A percentile compares a stretch with the other conserved stretches of the same genome.
Evolutionary conservation across 2,888 invertebrate genomes (phyloP).

Genomic region (Sylvicola fuscatus): DNA sequence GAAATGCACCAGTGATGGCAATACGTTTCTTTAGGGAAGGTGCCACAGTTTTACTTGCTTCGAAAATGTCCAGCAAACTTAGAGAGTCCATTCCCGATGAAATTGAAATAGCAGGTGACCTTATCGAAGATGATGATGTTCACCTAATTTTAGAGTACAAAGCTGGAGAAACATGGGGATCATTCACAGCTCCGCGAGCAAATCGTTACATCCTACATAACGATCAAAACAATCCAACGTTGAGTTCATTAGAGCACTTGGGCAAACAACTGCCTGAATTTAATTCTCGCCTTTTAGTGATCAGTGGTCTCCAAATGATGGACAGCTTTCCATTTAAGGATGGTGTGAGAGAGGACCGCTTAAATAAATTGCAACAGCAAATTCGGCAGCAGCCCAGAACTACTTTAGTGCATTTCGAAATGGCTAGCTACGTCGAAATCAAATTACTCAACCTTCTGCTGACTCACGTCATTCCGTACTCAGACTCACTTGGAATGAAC

Average conservation of each 20-base stretch:
- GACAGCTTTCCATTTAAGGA: constrained; percentile 34
- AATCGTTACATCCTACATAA: constrained; percentile 73
- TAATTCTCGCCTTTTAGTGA: constrained; percentile 49
- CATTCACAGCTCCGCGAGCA: constrained; percentile 48
- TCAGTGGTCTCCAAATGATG: constrained; percentile 78
- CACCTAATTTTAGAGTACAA: constrained; percentile 67
- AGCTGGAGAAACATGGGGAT: constrained; percentile 56
- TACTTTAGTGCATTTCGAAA: constrained; percentile 61
- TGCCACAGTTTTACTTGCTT: constrained; percentile 51
- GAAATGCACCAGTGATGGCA: constrained; percentile 73
- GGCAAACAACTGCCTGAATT: constrained; percentile 36
- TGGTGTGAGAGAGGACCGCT: constrained; percentile 39
- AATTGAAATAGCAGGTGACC: constrained; percentile 30
- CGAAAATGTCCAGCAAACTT: constrained; percentile 34
- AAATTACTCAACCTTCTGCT: constrained; percentile 42
- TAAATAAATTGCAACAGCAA: constrained; percentile 43
- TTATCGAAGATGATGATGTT: constrained; percentile 47
- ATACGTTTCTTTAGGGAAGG: constrained; percentile 53
- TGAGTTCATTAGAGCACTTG: constrained; percentile 52
- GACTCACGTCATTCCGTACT: constrained; percentile 44
- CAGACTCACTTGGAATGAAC: constrained; percentile 74
- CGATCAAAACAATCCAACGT: constrained; percentile 56
- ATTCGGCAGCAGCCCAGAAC: constrained; percentile 34
- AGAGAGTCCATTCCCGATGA: neutral
- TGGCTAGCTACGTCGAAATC: constrained; percentile 67